Evolutionary conservation across 2,797 vertebrate genomes (phyloP).

Genomic region (Perodicticus potto): DNA sequence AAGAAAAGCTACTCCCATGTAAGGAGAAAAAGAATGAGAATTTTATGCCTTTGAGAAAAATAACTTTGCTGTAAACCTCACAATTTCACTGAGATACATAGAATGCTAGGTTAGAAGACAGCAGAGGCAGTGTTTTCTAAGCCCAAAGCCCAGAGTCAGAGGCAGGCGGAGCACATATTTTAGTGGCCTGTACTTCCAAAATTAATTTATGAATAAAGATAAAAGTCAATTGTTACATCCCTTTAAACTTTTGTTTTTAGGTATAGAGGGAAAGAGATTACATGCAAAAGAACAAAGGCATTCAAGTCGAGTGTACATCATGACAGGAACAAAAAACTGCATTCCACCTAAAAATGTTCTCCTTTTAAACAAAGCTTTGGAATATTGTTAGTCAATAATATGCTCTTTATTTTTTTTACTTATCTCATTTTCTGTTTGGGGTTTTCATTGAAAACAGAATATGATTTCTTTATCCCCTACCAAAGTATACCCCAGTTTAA

Average conservation of each 20-base stretch:
- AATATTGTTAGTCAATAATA: background rate
- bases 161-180: background rate
- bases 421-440: background rate
- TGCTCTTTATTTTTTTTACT: background rate
- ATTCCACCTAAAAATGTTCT: background rate
- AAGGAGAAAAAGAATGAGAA: background rate
- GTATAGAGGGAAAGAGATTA: background rate
- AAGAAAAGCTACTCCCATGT: background rate
- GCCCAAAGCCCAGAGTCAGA: background rate
- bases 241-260: conserved; percentile 8
- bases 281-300: background rate
- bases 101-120: background rate
- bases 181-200: background rate
- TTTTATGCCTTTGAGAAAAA: background rate
- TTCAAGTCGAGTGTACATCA: background rate
- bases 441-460: background rate
- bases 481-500: background rate
- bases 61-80: background rate
- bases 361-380: background rate
- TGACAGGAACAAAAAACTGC: background rate
- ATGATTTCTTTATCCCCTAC: background rate
- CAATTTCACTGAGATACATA: background rate
- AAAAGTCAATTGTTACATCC: background rate
- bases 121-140: background rate
- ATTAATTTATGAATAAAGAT: conserved; percentile 7